A percentile compares a stretch with the other conserved stretches of the same genome.
phyloP scores from a whole-genome alignment of 2,797 vertebrate genomes.

The Cyprinella venusta region DNA sequence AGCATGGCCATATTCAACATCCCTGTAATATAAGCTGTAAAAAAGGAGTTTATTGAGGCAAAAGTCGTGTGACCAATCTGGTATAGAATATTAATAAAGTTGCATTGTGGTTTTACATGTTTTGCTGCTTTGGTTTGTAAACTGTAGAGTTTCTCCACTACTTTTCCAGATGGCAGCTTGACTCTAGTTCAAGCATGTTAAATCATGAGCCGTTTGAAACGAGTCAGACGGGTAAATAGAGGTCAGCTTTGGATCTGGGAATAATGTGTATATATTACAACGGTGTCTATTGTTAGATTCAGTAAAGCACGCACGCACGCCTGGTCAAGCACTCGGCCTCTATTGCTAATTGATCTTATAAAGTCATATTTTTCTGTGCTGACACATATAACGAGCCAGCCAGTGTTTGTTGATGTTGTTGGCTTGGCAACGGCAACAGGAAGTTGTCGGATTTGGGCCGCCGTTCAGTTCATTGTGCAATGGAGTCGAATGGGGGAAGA shows the following conservation, averaged over 20 bases:
- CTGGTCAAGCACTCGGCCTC: background rate
- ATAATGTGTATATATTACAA: background rate
- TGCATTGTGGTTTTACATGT: too few species aligned
- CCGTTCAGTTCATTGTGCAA: slow-evolving; percentile 23
- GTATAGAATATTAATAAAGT: background rate
- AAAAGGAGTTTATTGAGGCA: too few species aligned
- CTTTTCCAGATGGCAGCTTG: background rate
- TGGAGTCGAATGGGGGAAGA: slow-evolving; percentile 1
- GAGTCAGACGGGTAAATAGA: background rate
- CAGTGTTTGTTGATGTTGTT: slow-evolving; percentile 65
- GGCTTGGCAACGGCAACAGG: slow-evolving; percentile 54
- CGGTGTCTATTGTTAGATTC: slow-evolving; percentile 32
- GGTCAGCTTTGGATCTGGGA: background rate
- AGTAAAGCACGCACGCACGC: background rate
- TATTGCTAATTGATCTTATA: slow-evolving; percentile 54
- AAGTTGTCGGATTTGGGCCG: slow-evolving; percentile 43
- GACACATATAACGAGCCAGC: slow-evolving; percentile 30
- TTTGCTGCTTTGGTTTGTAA: slow-evolving; percentile 1
- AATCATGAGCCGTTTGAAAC: background rate
- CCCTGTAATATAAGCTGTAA: too few species aligned
- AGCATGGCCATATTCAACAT: too few species aligned
- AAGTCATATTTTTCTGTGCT: slow-evolving; percentile 50
- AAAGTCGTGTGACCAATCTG: too few species aligned
- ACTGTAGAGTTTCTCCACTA: background rate
- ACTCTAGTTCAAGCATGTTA: background rate